These are phyloP conservation scores for Sesamia inferens DNA, from an alignment of 2,888 invertebrate species.

Conservation along the genomic window DNA sequence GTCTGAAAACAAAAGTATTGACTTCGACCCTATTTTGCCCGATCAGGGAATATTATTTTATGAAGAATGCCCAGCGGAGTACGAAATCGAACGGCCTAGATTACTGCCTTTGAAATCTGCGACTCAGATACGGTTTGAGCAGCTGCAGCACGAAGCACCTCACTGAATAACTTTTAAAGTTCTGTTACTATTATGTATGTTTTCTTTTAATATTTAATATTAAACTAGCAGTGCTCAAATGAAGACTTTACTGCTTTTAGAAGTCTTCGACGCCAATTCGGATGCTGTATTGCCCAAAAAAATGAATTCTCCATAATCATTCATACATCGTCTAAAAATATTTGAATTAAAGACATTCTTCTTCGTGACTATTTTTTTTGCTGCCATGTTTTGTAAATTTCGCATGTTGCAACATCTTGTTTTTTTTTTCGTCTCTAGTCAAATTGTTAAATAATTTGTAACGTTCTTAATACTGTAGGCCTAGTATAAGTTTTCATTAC, in stretches of 20 bases:
- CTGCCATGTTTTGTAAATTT: conserved; percentile 14
- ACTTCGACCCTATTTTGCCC: conserved; percentile 88
- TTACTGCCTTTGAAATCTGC: conserved; percentile 97
- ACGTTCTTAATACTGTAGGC: too few species aligned
- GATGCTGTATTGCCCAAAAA: conserved; percentile 38
- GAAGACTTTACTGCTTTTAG: not conserved
- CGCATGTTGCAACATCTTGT: conserved; percentile 23
- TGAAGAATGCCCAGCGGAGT: conserved; percentile 93
- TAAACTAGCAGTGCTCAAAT: not conserved
- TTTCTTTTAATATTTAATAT: not conserved
- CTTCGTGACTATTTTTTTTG: conserved; percentile 4
- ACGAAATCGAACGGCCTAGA: conserved; percentile 97
- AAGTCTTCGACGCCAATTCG: conserved; percentile 34
- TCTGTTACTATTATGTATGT: not conserved
- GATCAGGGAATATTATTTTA: conserved; percentile 93
- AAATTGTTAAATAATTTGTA: conserved; percentile 17
- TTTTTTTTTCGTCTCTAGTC: conserved; percentile 18
- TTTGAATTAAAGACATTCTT: conserved; percentile 41
- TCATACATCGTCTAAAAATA: conserved; percentile 39
- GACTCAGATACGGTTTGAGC: conserved; percentile 97
- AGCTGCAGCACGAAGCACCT: conserved; percentile 96
- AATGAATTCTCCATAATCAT: conserved; percentile 26
- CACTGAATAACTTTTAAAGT: not conserved
- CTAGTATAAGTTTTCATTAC: too few species aligned
- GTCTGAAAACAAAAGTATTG: conserved; percentile 74